A percentile compares a stretch with the other conserved stretches of the same genome.
phyloP scores from a whole-genome alignment of 2,797 vertebrate genomes.

The Tarsius wallacei region DNA sequence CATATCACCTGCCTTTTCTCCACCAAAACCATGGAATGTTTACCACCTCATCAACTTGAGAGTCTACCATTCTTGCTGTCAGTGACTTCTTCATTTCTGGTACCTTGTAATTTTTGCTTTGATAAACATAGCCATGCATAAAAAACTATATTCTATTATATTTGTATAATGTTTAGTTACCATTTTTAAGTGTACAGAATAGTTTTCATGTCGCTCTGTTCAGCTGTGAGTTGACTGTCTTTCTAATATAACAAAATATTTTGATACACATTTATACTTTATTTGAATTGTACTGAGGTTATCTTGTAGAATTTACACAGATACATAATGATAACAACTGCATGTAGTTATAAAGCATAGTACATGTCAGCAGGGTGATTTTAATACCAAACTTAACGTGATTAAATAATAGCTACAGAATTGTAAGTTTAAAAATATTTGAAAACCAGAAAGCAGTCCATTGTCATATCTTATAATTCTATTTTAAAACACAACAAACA shows the following conservation, averaged over 20 bases:
- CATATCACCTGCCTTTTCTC: neutral
- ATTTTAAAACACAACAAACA: neutral
- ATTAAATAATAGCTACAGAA: constrained; percentile 23
- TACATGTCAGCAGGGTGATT: neutral
- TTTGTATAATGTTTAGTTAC: neutral
- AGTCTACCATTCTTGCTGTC: neutral
- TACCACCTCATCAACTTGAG: neutral
- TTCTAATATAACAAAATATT: neutral
- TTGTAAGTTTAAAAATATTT: neutral
- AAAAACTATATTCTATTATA: neutral
- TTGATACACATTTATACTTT: neutral
- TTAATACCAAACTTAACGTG: neutral
- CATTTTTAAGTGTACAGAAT: neutral
- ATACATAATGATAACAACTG: neutral
- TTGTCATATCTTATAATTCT: neutral
- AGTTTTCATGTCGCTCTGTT: neutral
- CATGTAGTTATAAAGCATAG: neutral
- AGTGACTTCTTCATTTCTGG: neutral
- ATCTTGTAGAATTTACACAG: neutral
- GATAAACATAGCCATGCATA: neutral
- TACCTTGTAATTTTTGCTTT: neutral
- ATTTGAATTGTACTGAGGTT: neutral
- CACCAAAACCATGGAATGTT: fast-evolving
- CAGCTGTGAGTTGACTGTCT: neutral
- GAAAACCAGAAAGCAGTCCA: neutral